Conservation (phyloP, 2,113 vertebrate genomes). For the Chamaea fasciata region DNA sequence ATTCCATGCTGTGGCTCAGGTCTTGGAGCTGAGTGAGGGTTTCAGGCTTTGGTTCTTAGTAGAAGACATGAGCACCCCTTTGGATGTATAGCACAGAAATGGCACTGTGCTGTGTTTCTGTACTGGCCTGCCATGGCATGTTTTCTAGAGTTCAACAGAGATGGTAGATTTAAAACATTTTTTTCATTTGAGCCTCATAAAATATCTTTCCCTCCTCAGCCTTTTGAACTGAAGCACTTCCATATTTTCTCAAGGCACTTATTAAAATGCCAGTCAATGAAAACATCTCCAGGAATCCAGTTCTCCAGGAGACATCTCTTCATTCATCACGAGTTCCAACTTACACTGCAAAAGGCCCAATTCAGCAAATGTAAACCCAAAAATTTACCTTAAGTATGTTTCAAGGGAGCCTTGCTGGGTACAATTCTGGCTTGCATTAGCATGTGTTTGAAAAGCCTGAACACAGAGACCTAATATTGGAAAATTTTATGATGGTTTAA, state of each 20-base stretch:
- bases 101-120: background rate
- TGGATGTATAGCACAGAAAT: background rate
- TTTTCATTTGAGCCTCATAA: background rate
- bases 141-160: background rate
- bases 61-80: accelerated
- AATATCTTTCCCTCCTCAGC: background rate
- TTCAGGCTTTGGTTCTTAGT: background rate
- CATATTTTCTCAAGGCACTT: background rate
- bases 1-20: accelerated
- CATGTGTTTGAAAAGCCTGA: background rate
- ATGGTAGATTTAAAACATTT: background rate
- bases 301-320: background rate
- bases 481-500: background rate
- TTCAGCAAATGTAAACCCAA: background rate
- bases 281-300: background rate
- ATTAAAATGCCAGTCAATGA: background rate
- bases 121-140: accelerated
- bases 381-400: background rate
- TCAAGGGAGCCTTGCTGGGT: background rate
- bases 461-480: background rate
- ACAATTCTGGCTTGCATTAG: background rate
- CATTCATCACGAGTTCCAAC: background rate
- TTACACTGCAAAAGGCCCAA: background rate
- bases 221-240: background rate
- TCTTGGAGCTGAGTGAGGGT: background rate